Base-by-base conservation (phyloP, 2,888 invertebrate species). In the Brenthis ino region DNA sequence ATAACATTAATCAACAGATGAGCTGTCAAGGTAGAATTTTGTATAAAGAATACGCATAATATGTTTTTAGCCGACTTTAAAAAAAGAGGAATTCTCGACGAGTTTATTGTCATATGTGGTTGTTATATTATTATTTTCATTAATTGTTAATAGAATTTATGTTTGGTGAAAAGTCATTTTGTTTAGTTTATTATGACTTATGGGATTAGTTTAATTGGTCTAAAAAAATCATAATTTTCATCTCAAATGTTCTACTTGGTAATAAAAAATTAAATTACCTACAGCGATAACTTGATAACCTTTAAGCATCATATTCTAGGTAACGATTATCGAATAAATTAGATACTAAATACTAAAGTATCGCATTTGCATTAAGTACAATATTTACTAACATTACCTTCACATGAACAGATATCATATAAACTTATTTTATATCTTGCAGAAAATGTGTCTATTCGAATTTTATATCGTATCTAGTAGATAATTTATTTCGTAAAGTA, bases 1-100 rank as follows among this genome's bases (percentile, higher is more conserved):
- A 57, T 53, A 57, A 51, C 20, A 55, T 63, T 64, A 64, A 64
- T 57, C 67, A 47, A 13, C 47, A 64, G 64, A 67, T 64, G 51
- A 51, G 51, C 28, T 48, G 24, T 58, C 47, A 37, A n/a, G 60
- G 50, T 48, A 51, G 12, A 37, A 64, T n/a, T 13, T 57, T 24
- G 50, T 13, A 16, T 57, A 16, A n/a, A 53, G 12, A 61, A 67
- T 16, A 43, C 37, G 33, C 24, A 6, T 12, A 48, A 11, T 24
- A 60, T 28, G 28, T 50, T 43, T 28, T 43, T 2, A 43, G 11
- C 3, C 2, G 37, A 43, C 8, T 43, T 11, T 11, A 43, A 43
- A 43, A 28, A 43, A 43, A 43, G 37, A 43, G 8, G 37, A 37
- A 43, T 43, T 8, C 11, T 43, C 37, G 8, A 43, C 1, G 11